Evolutionary conservation across 2,888 invertebrate genomes (phyloP).

Genomic region (Stegophylla sp.): DNA sequence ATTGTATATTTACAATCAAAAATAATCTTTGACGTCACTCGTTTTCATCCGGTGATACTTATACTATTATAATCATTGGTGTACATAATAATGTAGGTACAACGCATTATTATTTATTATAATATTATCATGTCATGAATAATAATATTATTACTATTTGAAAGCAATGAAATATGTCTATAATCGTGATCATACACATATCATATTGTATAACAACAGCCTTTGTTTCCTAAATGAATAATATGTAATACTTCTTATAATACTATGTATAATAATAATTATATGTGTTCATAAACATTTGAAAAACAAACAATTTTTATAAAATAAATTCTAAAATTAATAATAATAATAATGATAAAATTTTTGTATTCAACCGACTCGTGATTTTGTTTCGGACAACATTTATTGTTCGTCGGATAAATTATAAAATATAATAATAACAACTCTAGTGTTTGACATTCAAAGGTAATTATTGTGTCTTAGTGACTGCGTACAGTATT

Average conservation of each 20-base stretch:
- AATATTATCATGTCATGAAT: background rate
- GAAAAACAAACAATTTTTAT: background rate
- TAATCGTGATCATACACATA: background rate
- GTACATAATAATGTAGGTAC: too few species aligned
- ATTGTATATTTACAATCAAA: constrained; percentile 17
- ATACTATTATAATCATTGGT: too few species aligned
- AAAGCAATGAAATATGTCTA: too few species aligned
- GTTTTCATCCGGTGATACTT: background rate
- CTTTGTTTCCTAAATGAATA: background rate
- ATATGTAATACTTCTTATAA: background rate
- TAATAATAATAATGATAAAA: too few species aligned
- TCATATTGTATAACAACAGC: too few species aligned
- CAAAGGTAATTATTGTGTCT: background rate
- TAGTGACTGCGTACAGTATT: too few species aligned
- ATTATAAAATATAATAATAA: too few species aligned
- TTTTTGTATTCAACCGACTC: too few species aligned
- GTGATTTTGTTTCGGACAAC: background rate
- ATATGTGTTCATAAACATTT: background rate
- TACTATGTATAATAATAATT: background rate
- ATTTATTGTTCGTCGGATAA: background rate
- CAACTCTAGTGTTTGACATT: too few species aligned
- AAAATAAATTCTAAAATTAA: too few species aligned
- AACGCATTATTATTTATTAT: background rate
- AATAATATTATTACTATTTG: background rate
- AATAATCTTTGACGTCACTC: background rate